Percentiles rank a stretch among this genome's conserved stretches.
phyloP scores from a whole-genome alignment of 2,888 invertebrate species.

The Drosophila atroscutellata region DNA sequence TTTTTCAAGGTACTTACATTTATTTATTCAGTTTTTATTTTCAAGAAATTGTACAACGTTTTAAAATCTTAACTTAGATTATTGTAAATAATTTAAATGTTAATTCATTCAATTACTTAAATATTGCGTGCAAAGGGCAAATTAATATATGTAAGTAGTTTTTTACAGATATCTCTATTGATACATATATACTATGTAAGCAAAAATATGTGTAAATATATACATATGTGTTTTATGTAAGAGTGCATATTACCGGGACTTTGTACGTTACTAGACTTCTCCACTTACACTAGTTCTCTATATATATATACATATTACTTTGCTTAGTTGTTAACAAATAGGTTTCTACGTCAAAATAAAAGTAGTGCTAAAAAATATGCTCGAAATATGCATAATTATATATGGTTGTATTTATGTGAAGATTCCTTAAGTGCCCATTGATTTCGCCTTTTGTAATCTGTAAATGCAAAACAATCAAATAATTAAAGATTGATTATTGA shows the following conservation, averaged over 20 bases:
- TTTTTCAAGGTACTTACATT: slow-evolving; percentile 15
- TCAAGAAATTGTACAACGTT: slow-evolving; percentile 48
- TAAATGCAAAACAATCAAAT: neutral
- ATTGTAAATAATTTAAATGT: slow-evolving; percentile 64
- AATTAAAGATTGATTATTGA: no score
- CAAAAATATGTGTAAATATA: slow-evolving; percentile 29
- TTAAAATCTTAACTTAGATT: slow-evolving; percentile 41
- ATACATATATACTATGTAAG: slow-evolving; percentile 33
- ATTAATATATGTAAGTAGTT: slow-evolving; percentile 2
- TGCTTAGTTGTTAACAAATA: slow-evolving; percentile 21
- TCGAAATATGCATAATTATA: slow-evolving; percentile 8
- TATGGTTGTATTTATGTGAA: slow-evolving; percentile 3
- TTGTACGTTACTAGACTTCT: slow-evolving; percentile 52
- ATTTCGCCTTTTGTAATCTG: slow-evolving; percentile 84
- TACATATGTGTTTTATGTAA: slow-evolving; percentile 18
- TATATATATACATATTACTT: slow-evolving; percentile 39
- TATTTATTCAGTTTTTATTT: slow-evolving; percentile 17
- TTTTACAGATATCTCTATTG: neutral
- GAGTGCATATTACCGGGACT: slow-evolving; percentile 29
- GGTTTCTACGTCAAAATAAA: slow-evolving; percentile 12
- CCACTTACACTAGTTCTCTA: slow-evolving; percentile 14
- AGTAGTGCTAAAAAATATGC: slow-evolving; percentile 9
- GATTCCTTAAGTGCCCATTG: slow-evolving; percentile 77
- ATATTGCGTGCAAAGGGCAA: slow-evolving; percentile 14
- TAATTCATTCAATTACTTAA: slow-evolving; percentile 42